Evolutionary conservation across 2,113 vertebrate genomes (phyloP).

Genomic region (Phylloscopus trochilus): DNA sequence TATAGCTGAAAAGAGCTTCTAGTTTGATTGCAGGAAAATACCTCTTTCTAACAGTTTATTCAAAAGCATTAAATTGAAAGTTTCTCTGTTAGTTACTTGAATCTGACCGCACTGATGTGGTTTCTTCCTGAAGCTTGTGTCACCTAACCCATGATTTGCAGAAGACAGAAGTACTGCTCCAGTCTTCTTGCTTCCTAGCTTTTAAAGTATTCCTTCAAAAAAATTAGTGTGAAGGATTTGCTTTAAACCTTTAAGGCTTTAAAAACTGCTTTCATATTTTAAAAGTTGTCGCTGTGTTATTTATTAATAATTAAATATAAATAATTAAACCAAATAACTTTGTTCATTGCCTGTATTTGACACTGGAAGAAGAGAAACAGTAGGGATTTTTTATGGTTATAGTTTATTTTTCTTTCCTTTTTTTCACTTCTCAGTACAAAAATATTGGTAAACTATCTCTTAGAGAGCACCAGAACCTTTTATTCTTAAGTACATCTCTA

Average conservation of each 20-base stretch:
- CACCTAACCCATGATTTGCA: neutral
- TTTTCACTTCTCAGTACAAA: neutral
- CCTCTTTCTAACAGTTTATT: constrained; percentile 2
- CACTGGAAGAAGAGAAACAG: neutral
- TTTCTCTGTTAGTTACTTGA: neutral
- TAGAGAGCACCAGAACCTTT: neutral
- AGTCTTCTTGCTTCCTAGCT: neutral
- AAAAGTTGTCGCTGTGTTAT: neutral
- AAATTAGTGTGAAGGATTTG: neutral
- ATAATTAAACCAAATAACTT: neutral
- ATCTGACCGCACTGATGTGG: neutral
- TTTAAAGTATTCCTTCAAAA: neutral
- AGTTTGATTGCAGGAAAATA: neutral
- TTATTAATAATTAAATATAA: neutral
- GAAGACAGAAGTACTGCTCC: neutral
- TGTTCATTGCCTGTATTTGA: neutral
- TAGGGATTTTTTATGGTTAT: neutral
- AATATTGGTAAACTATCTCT: neutral
- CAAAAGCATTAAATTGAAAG: neutral
- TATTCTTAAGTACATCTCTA: neutral
- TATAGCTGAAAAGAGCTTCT: neutral
- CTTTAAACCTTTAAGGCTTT: neutral
- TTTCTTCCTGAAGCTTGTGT: neutral
- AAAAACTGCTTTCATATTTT: neutral
- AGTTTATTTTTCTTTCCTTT: neutral